Percentiles rank a stretch among this genome's conserved stretches.
Evolutionary conservation across 2,888 invertebrate species (phyloP).

Genomic region (Dynastes grantii): DNA sequence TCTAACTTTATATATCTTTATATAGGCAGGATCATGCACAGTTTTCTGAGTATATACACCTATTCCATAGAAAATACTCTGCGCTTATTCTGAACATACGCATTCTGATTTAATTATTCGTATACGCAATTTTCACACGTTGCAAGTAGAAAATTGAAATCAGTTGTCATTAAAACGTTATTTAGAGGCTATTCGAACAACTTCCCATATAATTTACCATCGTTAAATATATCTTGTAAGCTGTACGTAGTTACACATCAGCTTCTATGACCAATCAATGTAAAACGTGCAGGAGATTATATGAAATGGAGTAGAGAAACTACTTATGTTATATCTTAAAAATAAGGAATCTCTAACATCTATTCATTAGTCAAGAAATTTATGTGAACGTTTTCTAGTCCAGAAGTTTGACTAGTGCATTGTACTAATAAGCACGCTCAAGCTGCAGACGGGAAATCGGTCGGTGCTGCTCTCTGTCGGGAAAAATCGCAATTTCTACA

Average conservation of each 20-base stretch:
- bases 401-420: neutral
- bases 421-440: conserved; percentile 7
- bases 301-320: neutral
- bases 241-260: neutral
- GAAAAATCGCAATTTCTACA: conserved; percentile 43
- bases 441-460: conserved; percentile 15
- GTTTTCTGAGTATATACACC: too few relatives aligned
- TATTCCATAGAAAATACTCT: too few relatives aligned
- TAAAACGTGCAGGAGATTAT: neutral
- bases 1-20: too few relatives aligned
- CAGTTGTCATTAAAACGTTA: neutral
- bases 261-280: neutral
- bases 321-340: neutral
- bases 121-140: neutral
- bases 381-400: neutral
- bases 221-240: neutral
- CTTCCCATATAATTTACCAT: neutral
- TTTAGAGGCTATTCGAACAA: neutral
- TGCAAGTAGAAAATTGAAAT: neutral
- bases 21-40: too few relatives aligned
- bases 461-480: conserved; percentile 42
- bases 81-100: too few relatives aligned
- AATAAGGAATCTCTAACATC: neutral
- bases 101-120: neutral
- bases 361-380: neutral